A percentile compares a stretch with the other conserved stretches of the same genome.
phyloP scores from a whole-genome alignment of 2,797 vertebrate species.

The Smutsia gigantea region DNA sequence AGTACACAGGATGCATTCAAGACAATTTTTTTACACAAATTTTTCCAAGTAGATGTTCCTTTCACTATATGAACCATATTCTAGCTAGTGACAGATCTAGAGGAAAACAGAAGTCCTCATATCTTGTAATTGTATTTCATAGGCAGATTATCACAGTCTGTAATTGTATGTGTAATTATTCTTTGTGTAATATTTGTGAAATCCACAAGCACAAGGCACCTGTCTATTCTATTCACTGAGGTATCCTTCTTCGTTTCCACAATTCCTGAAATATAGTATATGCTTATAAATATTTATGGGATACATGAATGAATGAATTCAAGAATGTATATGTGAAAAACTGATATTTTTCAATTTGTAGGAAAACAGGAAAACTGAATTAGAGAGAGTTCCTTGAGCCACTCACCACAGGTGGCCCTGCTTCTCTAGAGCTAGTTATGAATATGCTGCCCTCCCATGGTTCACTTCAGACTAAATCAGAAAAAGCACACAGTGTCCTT shows the following conservation, averaged over 20 bases:
- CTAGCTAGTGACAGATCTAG: not conserved
- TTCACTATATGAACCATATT: not conserved
- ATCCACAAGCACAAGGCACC: not conserved
- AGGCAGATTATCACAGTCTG: not conserved
- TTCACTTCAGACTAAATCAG: slow-evolving; percentile 74
- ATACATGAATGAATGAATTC: not conserved
- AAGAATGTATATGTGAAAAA: not conserved
- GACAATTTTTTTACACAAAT: not conserved
- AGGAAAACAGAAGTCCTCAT: not conserved
- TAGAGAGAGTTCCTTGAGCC: not conserved
- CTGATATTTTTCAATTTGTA: not conserved
- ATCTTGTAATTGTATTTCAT: not conserved
- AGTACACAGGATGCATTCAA: not conserved
- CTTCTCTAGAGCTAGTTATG: slow-evolving; percentile 56
- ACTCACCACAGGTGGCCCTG: not conserved
- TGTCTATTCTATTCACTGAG: not conserved
- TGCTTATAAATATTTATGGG: slow-evolving; percentile 55
- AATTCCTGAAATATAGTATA: slow-evolving; percentile 8
- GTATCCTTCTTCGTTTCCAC: not conserved
- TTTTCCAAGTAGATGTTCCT: not conserved
- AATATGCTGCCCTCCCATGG: slow-evolving; percentile 82
- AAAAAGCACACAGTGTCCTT: slow-evolving; percentile 41
- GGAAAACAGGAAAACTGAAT: slow-evolving; percentile 5
- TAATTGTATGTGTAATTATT: not conserved
- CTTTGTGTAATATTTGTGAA: slow-evolving; percentile 13